phyloP scores from a whole-genome alignment of 2,113 vertebrate genomes.

The Scortum barcoo region DNA sequence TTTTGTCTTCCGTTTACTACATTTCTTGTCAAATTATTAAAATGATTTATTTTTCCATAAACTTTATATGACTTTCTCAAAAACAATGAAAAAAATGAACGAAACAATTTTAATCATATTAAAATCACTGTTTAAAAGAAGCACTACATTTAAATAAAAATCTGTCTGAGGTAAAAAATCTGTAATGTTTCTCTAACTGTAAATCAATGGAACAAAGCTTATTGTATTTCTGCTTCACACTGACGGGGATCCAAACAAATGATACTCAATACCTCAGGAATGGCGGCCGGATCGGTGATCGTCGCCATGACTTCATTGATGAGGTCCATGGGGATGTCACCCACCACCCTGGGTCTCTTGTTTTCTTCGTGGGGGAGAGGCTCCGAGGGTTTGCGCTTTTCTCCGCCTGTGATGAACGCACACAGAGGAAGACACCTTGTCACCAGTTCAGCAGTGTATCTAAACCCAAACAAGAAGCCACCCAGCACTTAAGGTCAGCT shows the following conservation, averaged over 20 bases:
- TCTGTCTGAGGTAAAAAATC: not conserved
- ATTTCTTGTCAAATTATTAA: not conserved
- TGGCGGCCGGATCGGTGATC: slow-evolving; percentile 93
- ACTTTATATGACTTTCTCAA: not conserved
- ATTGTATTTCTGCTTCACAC: not conserved
- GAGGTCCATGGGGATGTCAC: slow-evolving; percentile 97
- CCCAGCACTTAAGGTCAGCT: not conserved
- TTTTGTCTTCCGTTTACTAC: not conserved
- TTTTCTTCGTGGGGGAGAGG: slow-evolving; percentile 89
- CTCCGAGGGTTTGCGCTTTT: slow-evolving; percentile 94
- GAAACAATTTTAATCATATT: no score
- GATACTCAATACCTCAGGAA: slow-evolving; percentile 81
- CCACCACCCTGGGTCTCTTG: slow-evolving; percentile 91
- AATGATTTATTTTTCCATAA: not conserved
- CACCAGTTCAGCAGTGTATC: not conserved
- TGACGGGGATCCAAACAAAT: not conserved
- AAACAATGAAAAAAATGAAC: no score
- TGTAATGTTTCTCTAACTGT: no score
- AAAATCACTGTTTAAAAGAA: not conserved
- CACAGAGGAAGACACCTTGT: slow-evolving; percentile 1
- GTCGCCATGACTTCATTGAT: slow-evolving; percentile 99
- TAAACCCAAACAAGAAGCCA: not conserved
- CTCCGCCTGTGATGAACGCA: slow-evolving; percentile 81
- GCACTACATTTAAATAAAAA: not conserved
- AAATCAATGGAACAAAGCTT: slow-evolving; percentile 2